phyloP scores from a whole-genome alignment of 2,797 vertebrate species.

The Tapera naevia region DNA sequence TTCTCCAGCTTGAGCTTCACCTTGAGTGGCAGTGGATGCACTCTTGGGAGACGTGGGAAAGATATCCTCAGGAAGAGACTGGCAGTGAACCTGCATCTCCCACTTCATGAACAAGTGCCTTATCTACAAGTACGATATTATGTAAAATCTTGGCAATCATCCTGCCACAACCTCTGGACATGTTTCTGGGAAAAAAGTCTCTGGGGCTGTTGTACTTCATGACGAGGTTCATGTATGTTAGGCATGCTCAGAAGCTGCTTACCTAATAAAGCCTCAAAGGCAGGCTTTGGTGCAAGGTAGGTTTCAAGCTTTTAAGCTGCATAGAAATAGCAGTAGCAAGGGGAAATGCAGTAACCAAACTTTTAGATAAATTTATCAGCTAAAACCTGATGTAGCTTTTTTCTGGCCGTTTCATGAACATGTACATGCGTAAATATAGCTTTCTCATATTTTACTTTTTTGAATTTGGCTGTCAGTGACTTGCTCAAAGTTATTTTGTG shows the following conservation, averaged over 20 bases:
- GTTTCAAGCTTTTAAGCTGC: background rate
- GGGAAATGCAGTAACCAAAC: background rate
- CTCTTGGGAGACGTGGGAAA: background rate
- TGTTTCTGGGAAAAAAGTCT: conserved; percentile 4
- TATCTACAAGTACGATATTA: background rate
- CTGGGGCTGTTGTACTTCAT: background rate
- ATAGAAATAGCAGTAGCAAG: background rate
- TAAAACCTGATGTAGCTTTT: background rate
- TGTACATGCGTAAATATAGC: background rate
- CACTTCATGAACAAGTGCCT: background rate
- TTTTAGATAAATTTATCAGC: background rate
- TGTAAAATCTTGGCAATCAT: background rate
- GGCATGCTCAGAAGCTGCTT: background rate
- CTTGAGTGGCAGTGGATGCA: background rate
- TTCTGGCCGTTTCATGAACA: background rate
- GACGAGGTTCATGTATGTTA: background rate
- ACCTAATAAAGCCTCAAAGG: background rate
- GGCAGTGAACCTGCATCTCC: background rate
- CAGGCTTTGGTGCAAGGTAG: background rate
- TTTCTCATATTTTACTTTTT: background rate
- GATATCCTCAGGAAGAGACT: background rate
- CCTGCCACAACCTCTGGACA: background rate
- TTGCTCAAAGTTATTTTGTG: background rate
- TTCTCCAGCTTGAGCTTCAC: background rate
- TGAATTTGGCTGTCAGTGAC: background rate